Percentiles rank a stretch among this genome's conserved stretches.
phyloP scores from a whole-genome alignment of 2,888 invertebrate genomes.

The Dione vanillae region DNA sequence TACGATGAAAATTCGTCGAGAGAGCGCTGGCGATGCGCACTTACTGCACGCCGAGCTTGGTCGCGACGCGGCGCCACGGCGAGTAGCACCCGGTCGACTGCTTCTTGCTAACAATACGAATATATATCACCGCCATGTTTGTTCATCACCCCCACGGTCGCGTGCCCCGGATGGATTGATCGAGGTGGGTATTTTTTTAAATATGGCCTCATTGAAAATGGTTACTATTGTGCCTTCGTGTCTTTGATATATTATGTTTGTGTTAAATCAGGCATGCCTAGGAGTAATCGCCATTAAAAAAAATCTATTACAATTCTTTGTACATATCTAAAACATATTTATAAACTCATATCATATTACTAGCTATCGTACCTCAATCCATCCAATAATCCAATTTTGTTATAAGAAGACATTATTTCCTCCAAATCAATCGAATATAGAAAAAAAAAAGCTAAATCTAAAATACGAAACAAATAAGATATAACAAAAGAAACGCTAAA shows the following conservation, averaged over 20 bases:
- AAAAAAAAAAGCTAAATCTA: slow-evolving; percentile 48
- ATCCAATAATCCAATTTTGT: slow-evolving; percentile 53
- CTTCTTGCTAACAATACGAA: slow-evolving; percentile 85
- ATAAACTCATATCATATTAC: background rate
- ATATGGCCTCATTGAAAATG: background rate
- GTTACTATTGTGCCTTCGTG: too few species aligned
- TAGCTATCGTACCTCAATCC: slow-evolving; percentile 48
- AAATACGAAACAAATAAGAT: slow-evolving; percentile 23
- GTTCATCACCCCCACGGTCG: too few species aligned
- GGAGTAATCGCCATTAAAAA: background rate
- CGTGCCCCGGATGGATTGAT: slow-evolving; percentile 49
- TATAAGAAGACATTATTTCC: slow-evolving; percentile 58
- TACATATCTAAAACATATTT: background rate
- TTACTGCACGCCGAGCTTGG: slow-evolving; percentile 98
- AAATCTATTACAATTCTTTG: background rate
- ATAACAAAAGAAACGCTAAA: slow-evolving; percentile 51
- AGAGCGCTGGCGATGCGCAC: slow-evolving; percentile 67
- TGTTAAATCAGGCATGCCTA: background rate
- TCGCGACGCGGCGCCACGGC: slow-evolving; percentile 97
- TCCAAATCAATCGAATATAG: slow-evolving; percentile 49
- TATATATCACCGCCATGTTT: slow-evolving; percentile 31
- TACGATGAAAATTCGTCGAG: slow-evolving; percentile 46
- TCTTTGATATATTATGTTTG: background rate
- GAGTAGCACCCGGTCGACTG: slow-evolving; percentile 91
- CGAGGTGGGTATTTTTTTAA: slow-evolving; percentile 51